Evolutionary conservation across 2,797 vertebrate genomes (phyloP), one percentile per base, ranked within the genome.

Genomic region (Hipposideros larvatus): DNA sequence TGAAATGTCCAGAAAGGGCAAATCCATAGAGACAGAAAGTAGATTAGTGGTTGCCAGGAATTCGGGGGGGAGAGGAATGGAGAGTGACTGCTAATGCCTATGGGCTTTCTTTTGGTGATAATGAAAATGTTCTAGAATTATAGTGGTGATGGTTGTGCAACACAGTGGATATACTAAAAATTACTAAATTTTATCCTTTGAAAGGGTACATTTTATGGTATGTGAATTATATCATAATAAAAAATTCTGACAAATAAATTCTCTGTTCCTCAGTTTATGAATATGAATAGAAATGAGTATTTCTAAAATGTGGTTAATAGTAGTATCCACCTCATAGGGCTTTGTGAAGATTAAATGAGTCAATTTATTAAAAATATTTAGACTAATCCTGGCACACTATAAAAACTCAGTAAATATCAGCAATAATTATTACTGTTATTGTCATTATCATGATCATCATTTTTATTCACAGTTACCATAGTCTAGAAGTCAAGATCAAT

Each of bases 11-110:
- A 96, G 86, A 97, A 96, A 77, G 94, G 91, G 74, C 65, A 96
- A 95, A 96, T 89, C 86, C 87, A 87, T 93, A 88, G 96, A 95
- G 83, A 96, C 89, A 89, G 91, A 96, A 96, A 96, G 53, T 87
- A 96, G 78, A 96, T 96, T 94, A 95, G 87, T 87, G 92, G 93
- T 97, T 97, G 85, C 93, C 83, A 97, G 37, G 61, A 91, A 66
- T 88, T 66, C 7, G 37, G 4, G 66, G 68, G 14, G 77, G 26
- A n/a, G 43, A n/a, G 14, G 19, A 83, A 89, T 90, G 46, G 83
- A 93, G 48, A 93, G 51, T n/a, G 83, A 66, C 61, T 85, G 75
- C 41, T 95, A 94, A 96, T 87, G 88, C 90, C 77, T 87, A 90
- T 66, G 55, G 37, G 24, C 18, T 87, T 96, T 83, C 87, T 96